Evolutionary conservation across 2,797 vertebrate species (phyloP).

Genomic region (Ibycter americanus): DNA sequence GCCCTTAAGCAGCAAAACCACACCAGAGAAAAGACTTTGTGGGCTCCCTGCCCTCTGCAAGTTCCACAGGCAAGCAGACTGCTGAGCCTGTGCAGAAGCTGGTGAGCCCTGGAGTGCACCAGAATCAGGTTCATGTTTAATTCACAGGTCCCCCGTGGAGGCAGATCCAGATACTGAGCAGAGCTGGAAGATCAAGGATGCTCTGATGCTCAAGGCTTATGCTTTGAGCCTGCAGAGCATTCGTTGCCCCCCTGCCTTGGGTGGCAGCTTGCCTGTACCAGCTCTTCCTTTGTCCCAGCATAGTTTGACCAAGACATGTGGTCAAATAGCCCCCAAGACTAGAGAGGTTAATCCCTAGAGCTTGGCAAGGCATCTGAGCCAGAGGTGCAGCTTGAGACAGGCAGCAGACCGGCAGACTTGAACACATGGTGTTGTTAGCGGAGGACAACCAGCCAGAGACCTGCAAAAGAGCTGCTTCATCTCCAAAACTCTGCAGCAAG

Average conservation of each 20-base stretch:
- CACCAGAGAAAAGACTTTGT: background rate
- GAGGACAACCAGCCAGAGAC: background rate
- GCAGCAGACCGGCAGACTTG: background rate
- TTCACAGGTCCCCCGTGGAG: background rate
- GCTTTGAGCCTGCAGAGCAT: background rate
- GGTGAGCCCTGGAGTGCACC: background rate
- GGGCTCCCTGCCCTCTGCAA: background rate
- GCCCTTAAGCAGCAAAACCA: background rate
- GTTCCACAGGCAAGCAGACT: background rate
- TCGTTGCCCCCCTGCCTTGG: background rate
- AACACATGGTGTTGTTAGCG: fast-evolving
- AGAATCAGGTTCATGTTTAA: background rate
- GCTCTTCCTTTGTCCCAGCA: background rate
- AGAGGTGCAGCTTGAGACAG: background rate
- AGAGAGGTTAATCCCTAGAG: background rate
- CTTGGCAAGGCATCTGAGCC: background rate
- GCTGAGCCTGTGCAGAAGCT: background rate
- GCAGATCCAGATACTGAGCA: background rate
- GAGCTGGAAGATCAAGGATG: background rate
- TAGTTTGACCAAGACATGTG: background rate
- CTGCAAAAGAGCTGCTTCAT: background rate
- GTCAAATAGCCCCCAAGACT: background rate
- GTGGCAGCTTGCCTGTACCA: background rate
- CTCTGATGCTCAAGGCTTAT: background rate
- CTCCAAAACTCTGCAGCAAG: background rate